Base-by-base conservation (phyloP, 2,888 invertebrate species). In the Brenthis daphne region DNA sequence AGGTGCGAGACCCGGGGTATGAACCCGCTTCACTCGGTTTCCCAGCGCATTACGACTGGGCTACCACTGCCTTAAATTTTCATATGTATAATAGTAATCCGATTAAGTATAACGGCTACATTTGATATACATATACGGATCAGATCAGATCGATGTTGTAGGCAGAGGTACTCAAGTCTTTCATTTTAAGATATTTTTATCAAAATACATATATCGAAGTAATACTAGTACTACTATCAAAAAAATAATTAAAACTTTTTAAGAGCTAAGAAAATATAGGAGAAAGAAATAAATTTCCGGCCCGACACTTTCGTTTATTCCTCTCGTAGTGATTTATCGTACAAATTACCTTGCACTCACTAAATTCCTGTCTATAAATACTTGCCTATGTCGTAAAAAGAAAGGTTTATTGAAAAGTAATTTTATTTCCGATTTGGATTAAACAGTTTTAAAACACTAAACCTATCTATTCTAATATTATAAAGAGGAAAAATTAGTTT, bases 191-290 rank as follows among this genome's bases (percentile, higher is more conserved):
- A 29, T 29, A 4, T 4, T 29, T 29, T 29, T 29, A 29, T 4
- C 29, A 3, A 16, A 51, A 6, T 6, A 13, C 14, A 47, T 20
- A 60, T 51, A 84, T 79, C 79, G 78, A 74, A 82, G 79, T 82
- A 79, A 78, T 81, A 73, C 37, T 43, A 79, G 77, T 81, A 82
- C 82, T 85, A 88, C 82, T 85, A 88, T 89, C 89, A 87, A 88
- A 85, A 84, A 83, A 89, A 89, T 89, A 90, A 90, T 90, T 90
- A 90, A 89, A 90, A 89, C 82, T 88, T 88, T 84, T 83, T 84
- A 86, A 87, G 85, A 89, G 81, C 80, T 85, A 86, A 78, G 83
- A 85, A 43, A 86, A 87, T 86, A 84, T 85, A 80, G 80, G 81
- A 82, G 82, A 88, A 84, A 85, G 85, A 88, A 87, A 89, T 87